phyloP scores from a whole-genome alignment of 2,113 vertebrate genomes.

The Rhynchomys soricoides region DNA sequence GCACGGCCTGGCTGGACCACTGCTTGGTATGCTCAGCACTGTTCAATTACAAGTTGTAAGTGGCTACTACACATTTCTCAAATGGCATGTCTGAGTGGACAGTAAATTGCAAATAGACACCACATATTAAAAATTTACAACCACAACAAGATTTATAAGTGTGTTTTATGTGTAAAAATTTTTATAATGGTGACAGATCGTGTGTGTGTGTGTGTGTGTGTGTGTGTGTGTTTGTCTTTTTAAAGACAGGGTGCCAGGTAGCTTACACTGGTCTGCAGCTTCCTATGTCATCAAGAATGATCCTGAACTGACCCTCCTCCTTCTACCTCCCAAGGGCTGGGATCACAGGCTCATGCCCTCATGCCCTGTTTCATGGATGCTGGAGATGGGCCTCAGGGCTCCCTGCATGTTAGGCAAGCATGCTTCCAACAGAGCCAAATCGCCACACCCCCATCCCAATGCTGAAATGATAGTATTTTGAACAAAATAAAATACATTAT shows the following conservation, averaged over 20 bases:
- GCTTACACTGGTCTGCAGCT: not conserved
- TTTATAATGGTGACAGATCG: not conserved
- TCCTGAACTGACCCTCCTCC: not conserved
- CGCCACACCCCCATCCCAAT: not conserved
- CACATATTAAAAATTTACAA: not conserved
- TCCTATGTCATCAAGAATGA: not conserved
- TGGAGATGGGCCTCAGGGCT: not conserved
- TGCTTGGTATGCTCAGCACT: not conserved
- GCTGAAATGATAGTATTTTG: not conserved
- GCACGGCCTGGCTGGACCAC: rapidly evolving
- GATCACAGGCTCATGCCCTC: not conserved
- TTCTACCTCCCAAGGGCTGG: too few relatives aligned
- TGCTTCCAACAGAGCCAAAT: not conserved
- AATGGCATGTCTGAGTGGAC: not conserved
- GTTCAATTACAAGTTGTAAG: too few relatives aligned
- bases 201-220: not conserved
- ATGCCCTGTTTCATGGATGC: not conserved
- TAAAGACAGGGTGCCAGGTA: not conserved
- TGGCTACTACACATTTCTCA: not conserved
- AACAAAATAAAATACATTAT: not conserved
- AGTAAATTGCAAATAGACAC: constrained; percentile 6
- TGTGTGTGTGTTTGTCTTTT: not conserved
- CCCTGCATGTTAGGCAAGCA: not conserved
- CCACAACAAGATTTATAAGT: not conserved
- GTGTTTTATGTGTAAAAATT: not conserved